Conservation (phyloP, 1,140 invertebrate species). For the Campoletis sonorensis region DNA sequence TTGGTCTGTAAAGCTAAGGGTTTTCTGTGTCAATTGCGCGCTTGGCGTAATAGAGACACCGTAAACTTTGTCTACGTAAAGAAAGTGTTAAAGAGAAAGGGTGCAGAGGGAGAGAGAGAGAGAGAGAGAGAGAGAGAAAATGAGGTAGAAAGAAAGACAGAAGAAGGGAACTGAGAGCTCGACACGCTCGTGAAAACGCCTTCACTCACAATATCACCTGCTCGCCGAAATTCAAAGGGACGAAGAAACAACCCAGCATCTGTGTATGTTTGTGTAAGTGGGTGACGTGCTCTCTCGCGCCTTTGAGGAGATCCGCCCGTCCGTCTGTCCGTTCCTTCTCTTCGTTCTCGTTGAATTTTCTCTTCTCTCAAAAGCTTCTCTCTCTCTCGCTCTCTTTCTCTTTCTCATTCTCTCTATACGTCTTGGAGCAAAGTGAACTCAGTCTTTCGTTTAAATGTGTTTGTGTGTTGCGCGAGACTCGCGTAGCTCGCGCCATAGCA, state of each 20-base stretch:
- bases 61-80: background rate
- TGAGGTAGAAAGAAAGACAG: background rate
- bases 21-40: slow-evolving; percentile 14
- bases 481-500: slow-evolving; percentile 42
- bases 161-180: background rate
- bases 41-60: slow-evolving; percentile 31
- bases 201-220: slow-evolving; percentile 50
- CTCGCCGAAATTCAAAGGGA: slow-evolving; percentile 52
- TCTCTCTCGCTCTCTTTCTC: slow-evolving; percentile 1
- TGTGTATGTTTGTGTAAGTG: background rate
- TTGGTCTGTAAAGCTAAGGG: background rate
- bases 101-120: too few species aligned
- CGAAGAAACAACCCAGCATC: slow-evolving; percentile 37
- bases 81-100: background rate
- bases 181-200: slow-evolving; percentile 42
- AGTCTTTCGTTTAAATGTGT: background rate
- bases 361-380: slow-evolving; percentile 1
- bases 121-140: background rate
- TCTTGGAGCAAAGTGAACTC: slow-evolving; percentile 15
- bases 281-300: slow-evolving; percentile 29
- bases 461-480: background rate
- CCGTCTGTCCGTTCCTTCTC: slow-evolving; percentile 22
- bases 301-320: slow-evolving; percentile 37
- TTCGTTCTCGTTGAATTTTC: slow-evolving; percentile 21
- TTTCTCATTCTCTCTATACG: background rate